phyloP scores from a whole-genome alignment of 2,888 invertebrate species.

The Teinopalpus imperialis region DNA sequence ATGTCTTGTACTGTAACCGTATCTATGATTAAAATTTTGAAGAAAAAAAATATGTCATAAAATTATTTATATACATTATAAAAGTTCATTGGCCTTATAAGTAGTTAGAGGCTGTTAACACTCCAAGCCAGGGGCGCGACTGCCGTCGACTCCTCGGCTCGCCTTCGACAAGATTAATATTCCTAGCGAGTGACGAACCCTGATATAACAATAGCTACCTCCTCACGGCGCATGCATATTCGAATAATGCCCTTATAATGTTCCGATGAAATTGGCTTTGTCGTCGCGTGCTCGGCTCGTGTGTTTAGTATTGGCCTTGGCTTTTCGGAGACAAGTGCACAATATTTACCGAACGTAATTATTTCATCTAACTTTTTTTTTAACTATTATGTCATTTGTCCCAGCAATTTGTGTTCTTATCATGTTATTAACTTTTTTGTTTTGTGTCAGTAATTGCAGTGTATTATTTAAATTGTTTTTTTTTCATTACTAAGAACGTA shows the following conservation, averaged over 20 bases:
- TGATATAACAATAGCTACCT: constrained; percentile 69
- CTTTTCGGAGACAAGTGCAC: constrained; percentile 53
- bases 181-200: constrained; percentile 64
- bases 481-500: too few species aligned
- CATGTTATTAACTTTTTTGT: constrained; percentile 36
- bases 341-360: constrained; percentile 28
- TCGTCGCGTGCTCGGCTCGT: constrained; percentile 57
- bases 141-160: constrained; percentile 47
- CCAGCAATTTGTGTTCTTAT: constrained; percentile 38
- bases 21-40: too few species aligned
- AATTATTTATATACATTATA: constrained; percentile 40
- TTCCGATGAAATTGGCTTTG: constrained; percentile 72
- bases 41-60: too few species aligned
- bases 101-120: constrained; percentile 44
- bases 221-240: constrained; percentile 76
- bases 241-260: constrained; percentile 79
- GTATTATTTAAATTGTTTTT: too few species aligned
- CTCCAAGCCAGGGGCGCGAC: constrained; percentile 43
- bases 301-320: constrained; percentile 60
- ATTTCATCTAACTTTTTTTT: constrained; percentile 22
- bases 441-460: constrained; percentile 1
- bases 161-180: constrained; percentile 76
- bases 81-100: constrained; percentile 65
- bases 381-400: constrained; percentile 30
- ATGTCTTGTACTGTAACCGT: too few species aligned